These are phyloP conservation scores for Trinectes maculatus DNA, from an alignment of 2,113 vertebrate species.

Conservation along the genomic window DNA sequence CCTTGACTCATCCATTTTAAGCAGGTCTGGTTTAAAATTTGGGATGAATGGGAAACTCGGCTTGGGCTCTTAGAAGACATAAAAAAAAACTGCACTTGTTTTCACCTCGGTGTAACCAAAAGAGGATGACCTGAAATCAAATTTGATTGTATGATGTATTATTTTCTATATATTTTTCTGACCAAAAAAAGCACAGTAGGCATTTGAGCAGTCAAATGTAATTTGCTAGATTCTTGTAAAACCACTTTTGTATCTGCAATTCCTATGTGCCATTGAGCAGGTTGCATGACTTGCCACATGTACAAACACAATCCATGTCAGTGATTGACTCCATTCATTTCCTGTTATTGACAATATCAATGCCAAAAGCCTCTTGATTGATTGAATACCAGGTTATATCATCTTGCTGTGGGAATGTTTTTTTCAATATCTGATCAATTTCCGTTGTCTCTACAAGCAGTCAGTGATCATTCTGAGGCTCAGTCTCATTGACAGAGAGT, in stretches of 20 bases:
- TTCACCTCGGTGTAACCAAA: conserved; percentile 62
- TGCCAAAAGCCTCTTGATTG: conserved; percentile 48
- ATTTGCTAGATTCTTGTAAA: conserved; percentile 49
- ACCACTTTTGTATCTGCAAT: conserved; percentile 40
- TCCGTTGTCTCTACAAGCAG: conserved; percentile 11
- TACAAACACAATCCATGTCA: conserved; percentile 13
- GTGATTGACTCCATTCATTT: conserved; percentile 11
- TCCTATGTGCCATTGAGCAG: conserved; percentile 68
- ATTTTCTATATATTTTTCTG: conserved; percentile 37
- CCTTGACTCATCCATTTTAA: conserved; percentile 49
- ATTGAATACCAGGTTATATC: not conserved
- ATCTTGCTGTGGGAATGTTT: not conserved
- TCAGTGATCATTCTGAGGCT: conserved; percentile 10
- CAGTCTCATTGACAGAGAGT: conserved; percentile 13
- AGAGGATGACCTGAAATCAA: conserved; percentile 52
- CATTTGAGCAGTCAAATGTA: conserved; percentile 45
- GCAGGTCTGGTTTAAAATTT: conserved; percentile 33
- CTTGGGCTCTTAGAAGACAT: conserved; percentile 25
- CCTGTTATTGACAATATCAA: not conserved
- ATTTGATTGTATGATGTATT: conserved; percentile 69
- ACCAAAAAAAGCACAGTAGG: conserved; percentile 7
- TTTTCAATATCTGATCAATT: conserved; percentile 41
- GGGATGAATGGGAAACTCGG: conserved; percentile 38
- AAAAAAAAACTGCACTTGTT: conserved; percentile 67
- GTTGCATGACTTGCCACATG: conserved; percentile 35